Evolutionary conservation across 2,113 vertebrate species (phyloP).

Genomic region (Leptodactylus fuscus): DNA sequence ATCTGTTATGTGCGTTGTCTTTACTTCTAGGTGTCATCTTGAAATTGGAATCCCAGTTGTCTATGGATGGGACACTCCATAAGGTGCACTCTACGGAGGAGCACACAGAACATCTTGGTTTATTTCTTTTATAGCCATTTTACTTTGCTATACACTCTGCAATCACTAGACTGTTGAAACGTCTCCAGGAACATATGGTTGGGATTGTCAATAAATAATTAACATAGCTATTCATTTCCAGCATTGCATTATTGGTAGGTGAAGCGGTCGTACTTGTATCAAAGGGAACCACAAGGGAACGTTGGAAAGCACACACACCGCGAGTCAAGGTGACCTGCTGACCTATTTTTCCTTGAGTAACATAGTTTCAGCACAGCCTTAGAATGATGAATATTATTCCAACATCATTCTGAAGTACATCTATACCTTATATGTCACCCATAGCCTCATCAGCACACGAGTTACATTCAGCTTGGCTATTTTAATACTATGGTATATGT

Average conservation of each 20-base stretch:
- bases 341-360: not conserved
- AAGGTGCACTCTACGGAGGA: not conserved
- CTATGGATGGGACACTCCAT: too few species aligned
- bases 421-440: not conserved
- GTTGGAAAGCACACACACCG: not conserved
- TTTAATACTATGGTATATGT: too few species aligned
- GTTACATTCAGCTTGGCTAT: too few species aligned
- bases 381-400: not conserved
- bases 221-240: slow-evolving; percentile 25
- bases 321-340: slow-evolving; percentile 20
- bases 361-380: not conserved
- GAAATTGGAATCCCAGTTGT: too few species aligned
- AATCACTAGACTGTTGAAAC: slow-evolving; percentile 8
- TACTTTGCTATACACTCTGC: not conserved
- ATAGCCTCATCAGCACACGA: too few species aligned
- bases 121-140: not conserved
- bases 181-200: not conserved
- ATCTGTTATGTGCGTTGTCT: too few species aligned
- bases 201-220: slow-evolving; percentile 35
- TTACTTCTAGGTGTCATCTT: too few species aligned
- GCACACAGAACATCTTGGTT: slow-evolving; percentile 23
- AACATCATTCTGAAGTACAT: not conserved
- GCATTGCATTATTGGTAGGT: slow-evolving; percentile 34
- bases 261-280: slow-evolving; percentile 10
- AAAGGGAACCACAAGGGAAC: not conserved